Conservation (phyloP, 2,113 vertebrate species). For the Aspidoscelis tigris region DNA sequence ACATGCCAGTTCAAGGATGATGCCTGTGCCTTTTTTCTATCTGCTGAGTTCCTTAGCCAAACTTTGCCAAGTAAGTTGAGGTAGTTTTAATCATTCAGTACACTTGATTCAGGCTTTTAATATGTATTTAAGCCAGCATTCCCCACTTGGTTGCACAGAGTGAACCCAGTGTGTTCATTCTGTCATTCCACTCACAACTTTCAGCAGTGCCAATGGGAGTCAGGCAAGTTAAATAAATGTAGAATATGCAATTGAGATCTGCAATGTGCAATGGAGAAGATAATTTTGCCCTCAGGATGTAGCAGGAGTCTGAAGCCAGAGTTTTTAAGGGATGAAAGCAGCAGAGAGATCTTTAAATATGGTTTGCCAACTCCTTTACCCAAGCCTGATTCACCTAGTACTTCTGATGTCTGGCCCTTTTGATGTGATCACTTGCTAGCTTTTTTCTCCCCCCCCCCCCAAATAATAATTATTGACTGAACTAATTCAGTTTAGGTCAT, state of each 20-base stretch:
- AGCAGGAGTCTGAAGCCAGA: slow-evolving; percentile 14
- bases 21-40: not conserved
- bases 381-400: not conserved
- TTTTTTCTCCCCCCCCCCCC: not conserved
- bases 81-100: not conserved
- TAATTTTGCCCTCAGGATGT: slow-evolving; percentile 28
- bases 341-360: not conserved
- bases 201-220: slow-evolving; percentile 23
- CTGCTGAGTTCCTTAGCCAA: not conserved
- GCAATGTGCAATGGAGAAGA: slow-evolving; percentile 15
- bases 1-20: not conserved
- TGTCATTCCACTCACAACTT: slow-evolving; percentile 21
- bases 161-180: slow-evolving; percentile 7
- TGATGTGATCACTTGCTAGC: not conserved
- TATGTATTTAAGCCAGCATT: slow-evolving; percentile 23
- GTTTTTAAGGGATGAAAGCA: slow-evolving; percentile 8
- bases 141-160: not conserved
- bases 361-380: not conserved
- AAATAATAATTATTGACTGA: not conserved
- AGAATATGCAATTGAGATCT: slow-evolving; percentile 17
- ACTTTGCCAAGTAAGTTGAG: not conserved
- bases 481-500: not conserved
- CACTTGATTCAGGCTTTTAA: not conserved
- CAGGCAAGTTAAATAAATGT: slow-evolving; percentile 32
- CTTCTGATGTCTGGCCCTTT: not conserved